Base-by-base conservation (phyloP, 2,888 invertebrate species). In the Epiblema foenella region DNA sequence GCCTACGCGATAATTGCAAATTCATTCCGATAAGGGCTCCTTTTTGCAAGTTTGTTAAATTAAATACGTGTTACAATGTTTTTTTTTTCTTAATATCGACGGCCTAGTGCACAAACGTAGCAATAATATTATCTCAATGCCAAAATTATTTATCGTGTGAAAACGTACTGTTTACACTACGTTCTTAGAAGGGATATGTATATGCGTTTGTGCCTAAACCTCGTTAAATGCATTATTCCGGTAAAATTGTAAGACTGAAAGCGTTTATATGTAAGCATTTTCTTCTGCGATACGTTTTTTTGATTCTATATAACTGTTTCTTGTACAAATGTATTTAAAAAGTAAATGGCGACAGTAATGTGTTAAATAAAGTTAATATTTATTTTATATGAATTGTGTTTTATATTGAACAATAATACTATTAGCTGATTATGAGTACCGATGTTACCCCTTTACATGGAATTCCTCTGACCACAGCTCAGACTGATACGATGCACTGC, bases 281-380 rank as follows among this genome's bases (percentile, higher is more conserved):
- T 57, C 57, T 56, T 29, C 24, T 52, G 39, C 24, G 46, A 33
- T 39, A 17, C 8, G 18, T 12, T 62, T 37, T 56, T 37, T n/a
- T 20, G 17, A 18, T n/a, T 18, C 18, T 42, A 49, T 63, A 18
- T 69, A 51, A 24, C 12, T 69, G 57, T 58, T 46, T 49, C 18
- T 60, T 56, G 60, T 66, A 66, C 33, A 65, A 24, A 52, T 69
- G 33, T 54, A 63, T 70, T 58, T 42, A 33, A 20, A 20, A 20
- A 59, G 20, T 51, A 58, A 68, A 51, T 29, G 60, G 52, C 60
- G 10, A 54, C 24, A 54, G 29, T 51, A 33, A 46, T 68, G 64
- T 64, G 70, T n/a, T 24, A 12, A 70, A 70, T 70, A 70, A 60
- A 70, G 58, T 59, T 51, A 69, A 42, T 64, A 49, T 46, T 46